Percentiles rank a stretch among this genome's conserved stretches.
These are phyloP conservation scores for Brachyhypopomus gauderio DNA, from an alignment of 2,113 vertebrate genomes.

Conservation along the genomic window DNA sequence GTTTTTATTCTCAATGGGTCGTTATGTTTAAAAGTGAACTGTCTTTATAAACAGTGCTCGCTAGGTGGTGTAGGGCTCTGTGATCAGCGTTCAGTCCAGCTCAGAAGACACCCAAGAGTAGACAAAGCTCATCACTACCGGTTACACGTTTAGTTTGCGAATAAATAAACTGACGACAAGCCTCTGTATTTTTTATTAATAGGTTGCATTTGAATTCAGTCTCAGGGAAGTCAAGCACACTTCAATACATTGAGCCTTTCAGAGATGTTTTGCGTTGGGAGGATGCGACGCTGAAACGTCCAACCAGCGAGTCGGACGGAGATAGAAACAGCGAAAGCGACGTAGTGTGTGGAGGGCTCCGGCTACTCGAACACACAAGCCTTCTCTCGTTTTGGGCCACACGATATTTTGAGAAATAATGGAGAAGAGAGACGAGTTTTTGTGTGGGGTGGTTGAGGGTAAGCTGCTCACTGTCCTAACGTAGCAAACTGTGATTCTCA, in stretches of 20 bases:
- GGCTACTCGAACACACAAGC: slow-evolving; percentile 45
- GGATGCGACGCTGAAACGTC: slow-evolving; percentile 53
- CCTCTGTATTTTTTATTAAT: background rate
- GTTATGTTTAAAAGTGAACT: too few relatives aligned
- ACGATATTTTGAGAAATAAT: slow-evolving; percentile 58
- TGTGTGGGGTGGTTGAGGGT: slow-evolving; percentile 87
- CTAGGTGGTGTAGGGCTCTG: background rate
- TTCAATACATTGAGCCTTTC: background rate
- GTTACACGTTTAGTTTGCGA: background rate
- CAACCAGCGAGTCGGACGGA: slow-evolving; percentile 18
- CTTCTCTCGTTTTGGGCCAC: slow-evolving; percentile 38
- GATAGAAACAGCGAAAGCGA: slow-evolving; percentile 36
- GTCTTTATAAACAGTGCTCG: background rate
- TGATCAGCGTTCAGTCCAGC: background rate
- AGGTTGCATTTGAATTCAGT: background rate
- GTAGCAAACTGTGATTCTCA: background rate
- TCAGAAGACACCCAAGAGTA: background rate
- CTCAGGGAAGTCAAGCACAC: background rate
- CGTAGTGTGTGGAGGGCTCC: slow-evolving; percentile 21
- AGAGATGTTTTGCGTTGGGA: background rate
- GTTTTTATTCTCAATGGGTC: too few relatives aligned
- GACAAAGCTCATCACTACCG: background rate
- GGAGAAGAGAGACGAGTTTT: slow-evolving; percentile 73
- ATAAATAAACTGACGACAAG: background rate
- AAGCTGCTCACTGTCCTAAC: slow-evolving; percentile 40